Conservation (phyloP, 2,797 vertebrate genomes). For the Psittacula derbiana region DNA sequence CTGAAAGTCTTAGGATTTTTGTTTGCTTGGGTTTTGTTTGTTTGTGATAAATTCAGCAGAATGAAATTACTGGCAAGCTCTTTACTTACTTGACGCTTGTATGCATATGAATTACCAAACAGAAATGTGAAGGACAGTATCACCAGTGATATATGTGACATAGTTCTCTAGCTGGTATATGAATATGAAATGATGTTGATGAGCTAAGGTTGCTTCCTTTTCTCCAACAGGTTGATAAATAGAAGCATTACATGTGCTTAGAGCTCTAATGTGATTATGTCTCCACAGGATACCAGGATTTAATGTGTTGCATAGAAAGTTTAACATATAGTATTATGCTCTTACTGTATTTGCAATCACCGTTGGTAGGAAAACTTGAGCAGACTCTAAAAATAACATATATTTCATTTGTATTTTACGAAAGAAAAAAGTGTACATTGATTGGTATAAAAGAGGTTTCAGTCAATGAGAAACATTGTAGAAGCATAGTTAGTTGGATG, state of each 20-base stretch:
- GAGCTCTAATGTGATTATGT: slow-evolving; percentile 31
- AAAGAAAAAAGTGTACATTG: background rate
- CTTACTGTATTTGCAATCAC: background rate
- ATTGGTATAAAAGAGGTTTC: background rate
- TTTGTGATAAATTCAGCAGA: background rate
- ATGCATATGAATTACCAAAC: background rate
- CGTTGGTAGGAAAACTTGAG: background rate
- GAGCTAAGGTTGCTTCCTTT: background rate
- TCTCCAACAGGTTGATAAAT: background rate
- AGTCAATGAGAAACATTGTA: background rate
- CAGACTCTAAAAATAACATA: background rate
- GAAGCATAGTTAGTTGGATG: background rate
- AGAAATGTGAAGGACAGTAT: background rate
- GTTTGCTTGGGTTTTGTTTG: background rate
- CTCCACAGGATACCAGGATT: slow-evolving; percentile 17
- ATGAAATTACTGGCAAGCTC: background rate
- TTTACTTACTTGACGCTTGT: background rate
- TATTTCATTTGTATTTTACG: background rate
- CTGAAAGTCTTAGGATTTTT: background rate
- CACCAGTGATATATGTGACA: background rate
- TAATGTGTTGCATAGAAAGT: background rate
- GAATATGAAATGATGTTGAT: background rate
- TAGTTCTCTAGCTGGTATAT: background rate
- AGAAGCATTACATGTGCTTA: slow-evolving; percentile 17
- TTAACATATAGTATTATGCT: background rate